Conservation (phyloP, 2,113 vertebrate genomes). For the Channa argus region DNA sequence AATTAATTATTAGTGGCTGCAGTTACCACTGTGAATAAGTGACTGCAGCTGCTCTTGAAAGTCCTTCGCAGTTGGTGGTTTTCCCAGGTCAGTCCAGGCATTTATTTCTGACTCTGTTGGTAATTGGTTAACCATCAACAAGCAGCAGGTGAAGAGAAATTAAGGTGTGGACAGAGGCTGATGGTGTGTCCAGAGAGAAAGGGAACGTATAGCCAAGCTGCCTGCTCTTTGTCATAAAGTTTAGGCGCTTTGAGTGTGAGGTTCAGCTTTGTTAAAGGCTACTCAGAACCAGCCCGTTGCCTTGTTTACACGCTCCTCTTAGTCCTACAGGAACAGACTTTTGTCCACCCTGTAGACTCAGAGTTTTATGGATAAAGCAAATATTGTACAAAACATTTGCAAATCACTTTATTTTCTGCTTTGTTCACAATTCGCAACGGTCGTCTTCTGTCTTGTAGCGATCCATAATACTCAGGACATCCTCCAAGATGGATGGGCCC, state of each 20-base stretch:
- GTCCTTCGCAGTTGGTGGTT: slow-evolving; percentile 25
- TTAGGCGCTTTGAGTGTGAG: slow-evolving; percentile 1
- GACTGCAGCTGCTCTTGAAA: slow-evolving; percentile 15
- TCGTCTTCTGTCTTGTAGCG: slow-evolving; percentile 80
- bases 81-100: slow-evolving; percentile 3
- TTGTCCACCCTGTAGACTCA: background rate
- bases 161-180: background rate
- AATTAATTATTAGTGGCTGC: background rate
- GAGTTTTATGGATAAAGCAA: slow-evolving; percentile 24
- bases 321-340: too few relatives aligned
- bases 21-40: background rate
- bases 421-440: slow-evolving; percentile 76
- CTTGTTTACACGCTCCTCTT: slow-evolving; percentile 6
- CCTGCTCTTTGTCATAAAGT: background rate
- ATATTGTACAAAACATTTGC: slow-evolving; percentile 39
- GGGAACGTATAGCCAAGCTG: background rate
- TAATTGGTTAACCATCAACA: slow-evolving; percentile 15
- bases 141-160: slow-evolving; percentile 5
- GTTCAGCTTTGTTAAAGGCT: slow-evolving; percentile 42
- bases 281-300: slow-evolving; percentile 57
- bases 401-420: background rate
- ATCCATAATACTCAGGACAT: slow-evolving; percentile 88
- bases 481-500: slow-evolving; percentile 87
- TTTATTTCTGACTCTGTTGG: slow-evolving; percentile 1
- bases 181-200: background rate